Evolutionary conservation across 2,797 vertebrate genomes (phyloP).

Genomic region (Enteromius mattozi): DNA sequence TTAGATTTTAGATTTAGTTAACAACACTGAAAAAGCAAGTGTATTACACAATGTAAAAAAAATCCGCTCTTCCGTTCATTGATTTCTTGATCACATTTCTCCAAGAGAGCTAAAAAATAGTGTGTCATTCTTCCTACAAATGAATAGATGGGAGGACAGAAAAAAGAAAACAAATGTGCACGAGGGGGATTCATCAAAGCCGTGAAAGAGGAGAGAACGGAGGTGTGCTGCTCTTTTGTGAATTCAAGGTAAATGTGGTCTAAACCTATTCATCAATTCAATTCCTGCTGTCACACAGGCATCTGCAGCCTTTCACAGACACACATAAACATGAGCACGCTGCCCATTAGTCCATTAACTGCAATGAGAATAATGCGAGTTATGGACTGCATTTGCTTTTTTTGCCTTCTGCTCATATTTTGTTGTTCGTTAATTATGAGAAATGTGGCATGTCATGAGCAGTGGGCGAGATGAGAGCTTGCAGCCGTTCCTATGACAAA

Average conservation of each 20-base stretch:
- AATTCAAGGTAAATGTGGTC: conserved; percentile 45
- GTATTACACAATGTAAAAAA: neutral
- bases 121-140: neutral
- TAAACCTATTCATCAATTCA: conserved; percentile 29
- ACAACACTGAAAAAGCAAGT: no score
- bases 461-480: conserved; percentile 48
- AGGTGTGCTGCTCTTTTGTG: conserved; percentile 47
- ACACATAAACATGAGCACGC: conserved; percentile 3
- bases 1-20: neutral
- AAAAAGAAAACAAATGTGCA: conserved; percentile 51
- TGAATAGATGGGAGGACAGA: conserved; percentile 28
- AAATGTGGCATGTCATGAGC: conserved; percentile 39
- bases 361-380: neutral
- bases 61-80: neutral
- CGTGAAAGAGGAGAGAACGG: conserved; percentile 45
- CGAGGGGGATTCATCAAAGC: conserved; percentile 45
- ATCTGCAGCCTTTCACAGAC: conserved; percentile 10
- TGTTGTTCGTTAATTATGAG: conserved; percentile 12
- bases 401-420: conserved; percentile 33
- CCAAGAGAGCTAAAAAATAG: neutral
- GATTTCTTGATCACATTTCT: neutral
- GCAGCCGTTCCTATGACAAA: conserved; percentile 42
- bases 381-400: conserved; percentile 33
- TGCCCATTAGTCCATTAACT: conserved; percentile 38
- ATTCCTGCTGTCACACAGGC: neutral